Percentiles rank a stretch among this genome's conserved stretches.
These are phyloP conservation scores for Cossypha niveicapilla DNA, from an alignment of 2,797 vertebrate species.

Conservation along the genomic window DNA sequence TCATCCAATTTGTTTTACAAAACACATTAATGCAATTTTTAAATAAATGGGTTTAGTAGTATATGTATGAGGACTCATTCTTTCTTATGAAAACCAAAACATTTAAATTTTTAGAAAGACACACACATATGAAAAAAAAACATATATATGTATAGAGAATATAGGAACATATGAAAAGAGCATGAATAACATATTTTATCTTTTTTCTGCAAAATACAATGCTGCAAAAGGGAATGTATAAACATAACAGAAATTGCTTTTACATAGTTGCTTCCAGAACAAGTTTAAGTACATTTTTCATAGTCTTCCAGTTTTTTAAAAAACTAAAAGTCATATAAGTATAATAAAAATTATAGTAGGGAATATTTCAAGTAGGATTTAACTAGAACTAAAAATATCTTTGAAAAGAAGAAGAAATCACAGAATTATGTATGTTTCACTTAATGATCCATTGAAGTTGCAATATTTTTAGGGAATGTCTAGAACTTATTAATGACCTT, in stretches of 20 bases:
- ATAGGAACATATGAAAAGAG: not conserved
- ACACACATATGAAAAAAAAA: fast-evolving
- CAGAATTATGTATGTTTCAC: not conserved
- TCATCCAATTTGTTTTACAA: not conserved
- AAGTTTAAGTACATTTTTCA: not conserved
- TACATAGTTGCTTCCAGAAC: not conserved
- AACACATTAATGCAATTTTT: not conserved
- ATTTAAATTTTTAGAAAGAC: not conserved
- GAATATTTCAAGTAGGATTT: not conserved
- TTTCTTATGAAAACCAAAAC: not conserved
- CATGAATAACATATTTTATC: not conserved
- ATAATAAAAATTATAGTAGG: not conserved
- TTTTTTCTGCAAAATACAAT: not conserved
- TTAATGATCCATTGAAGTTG: not conserved
- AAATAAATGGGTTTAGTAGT: not conserved
- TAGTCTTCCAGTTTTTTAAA: not conserved
- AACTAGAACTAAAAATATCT: not conserved
- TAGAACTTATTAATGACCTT: not conserved
- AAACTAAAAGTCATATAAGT: not conserved
- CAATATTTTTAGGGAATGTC: not conserved
- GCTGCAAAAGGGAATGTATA: not conserved
- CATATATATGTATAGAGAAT: not conserved
- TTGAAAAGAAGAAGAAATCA: not conserved
- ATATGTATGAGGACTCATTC: not conserved
- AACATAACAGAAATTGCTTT: not conserved